phyloP scores from a whole-genome alignment of 37 sponge, comb jelly and placozoan species.

The Hexactinellida sp. region DNA sequence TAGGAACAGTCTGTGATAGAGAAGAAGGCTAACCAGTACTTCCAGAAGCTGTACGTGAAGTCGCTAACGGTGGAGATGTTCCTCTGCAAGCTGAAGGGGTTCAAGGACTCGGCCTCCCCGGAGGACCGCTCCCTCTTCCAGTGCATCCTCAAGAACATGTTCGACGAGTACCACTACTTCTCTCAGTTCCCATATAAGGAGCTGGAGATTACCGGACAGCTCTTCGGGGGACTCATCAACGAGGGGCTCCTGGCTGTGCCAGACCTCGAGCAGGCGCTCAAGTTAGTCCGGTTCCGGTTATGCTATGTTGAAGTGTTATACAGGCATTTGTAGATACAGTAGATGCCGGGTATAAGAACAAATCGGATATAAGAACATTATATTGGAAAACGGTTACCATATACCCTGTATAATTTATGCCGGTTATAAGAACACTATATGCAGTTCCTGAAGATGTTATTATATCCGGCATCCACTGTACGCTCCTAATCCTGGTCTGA shows the following conservation, averaged over 20 bases:
- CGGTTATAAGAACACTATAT: no score
- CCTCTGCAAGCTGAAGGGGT: slow-evolving; percentile 64
- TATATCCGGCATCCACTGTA: no score
- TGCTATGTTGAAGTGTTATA: no score
- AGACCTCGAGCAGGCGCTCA: not conserved
- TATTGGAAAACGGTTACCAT: no score
- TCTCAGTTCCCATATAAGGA: slow-evolving; percentile 94
- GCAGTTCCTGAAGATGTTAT: no score
- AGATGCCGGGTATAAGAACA: no score
- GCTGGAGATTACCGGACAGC: slow-evolving; percentile 85
- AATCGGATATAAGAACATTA: no score
- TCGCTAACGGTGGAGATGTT: slow-evolving; percentile 66
- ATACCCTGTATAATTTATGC: no score
- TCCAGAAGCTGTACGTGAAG: slow-evolving; percentile 60
- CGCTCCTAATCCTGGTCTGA: no score
- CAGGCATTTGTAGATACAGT: no score
- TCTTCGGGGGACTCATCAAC: slow-evolving; percentile 96
- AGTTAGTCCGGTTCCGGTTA: not conserved
- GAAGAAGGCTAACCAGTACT: slow-evolving; percentile 88
- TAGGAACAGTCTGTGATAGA: slow-evolving; percentile 51
- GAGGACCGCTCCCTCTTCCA: slow-evolving; percentile 42
- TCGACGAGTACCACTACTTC: slow-evolving; percentile 98
- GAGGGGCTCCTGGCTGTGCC: slow-evolving; percentile 56
- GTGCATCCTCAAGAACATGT: slow-evolving; percentile 89
- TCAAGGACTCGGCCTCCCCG: slow-evolving; percentile 49